Conservation (phyloP, 2,888 invertebrate species). For the Anaspis maculata region DNA sequence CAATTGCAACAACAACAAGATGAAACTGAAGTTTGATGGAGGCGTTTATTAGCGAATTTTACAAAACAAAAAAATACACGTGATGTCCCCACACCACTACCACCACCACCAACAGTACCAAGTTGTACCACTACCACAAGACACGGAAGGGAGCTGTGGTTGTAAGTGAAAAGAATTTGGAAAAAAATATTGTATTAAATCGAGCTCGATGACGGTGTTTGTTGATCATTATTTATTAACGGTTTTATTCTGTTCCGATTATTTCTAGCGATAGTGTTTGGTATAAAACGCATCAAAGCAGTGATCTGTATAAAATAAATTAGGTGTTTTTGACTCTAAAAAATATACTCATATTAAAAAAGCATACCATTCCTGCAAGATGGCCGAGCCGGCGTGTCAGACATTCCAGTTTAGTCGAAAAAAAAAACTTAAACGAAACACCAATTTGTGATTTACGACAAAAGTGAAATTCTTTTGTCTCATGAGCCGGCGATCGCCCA, state of each 20-base stretch:
- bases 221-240: conserved; percentile 39
- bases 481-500: conserved; percentile 2
- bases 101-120: too few relatives aligned
- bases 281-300: conserved; percentile 42
- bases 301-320: conserved; percentile 31
- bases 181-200: too few relatives aligned
- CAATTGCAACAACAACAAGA: too few relatives aligned
- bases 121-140: too few relatives aligned
- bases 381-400: conserved; percentile 1
- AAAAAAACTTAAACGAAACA: background rate
- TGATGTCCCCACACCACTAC: too few relatives aligned
- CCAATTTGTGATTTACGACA: background rate
- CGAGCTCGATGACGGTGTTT: conserved; percentile 42
- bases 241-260: conserved; percentile 7
- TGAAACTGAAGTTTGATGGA: too few relatives aligned
- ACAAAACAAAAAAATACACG: too few relatives aligned
- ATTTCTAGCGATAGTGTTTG: conserved; percentile 18
- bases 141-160: too few relatives aligned
- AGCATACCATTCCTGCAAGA: conserved; percentile 16
- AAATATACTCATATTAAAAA: conserved; percentile 27
- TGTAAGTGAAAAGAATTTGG: conserved; percentile 26
- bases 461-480: background rate
- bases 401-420: conserved; percentile 4
- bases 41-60: too few relatives aligned
- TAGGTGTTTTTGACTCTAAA: conserved; percentile 35